Percentiles rank a stretch among this genome's conserved stretches.
Conservation (phyloP, 2,888 invertebrate species). For the Theretra japonica region DNA sequence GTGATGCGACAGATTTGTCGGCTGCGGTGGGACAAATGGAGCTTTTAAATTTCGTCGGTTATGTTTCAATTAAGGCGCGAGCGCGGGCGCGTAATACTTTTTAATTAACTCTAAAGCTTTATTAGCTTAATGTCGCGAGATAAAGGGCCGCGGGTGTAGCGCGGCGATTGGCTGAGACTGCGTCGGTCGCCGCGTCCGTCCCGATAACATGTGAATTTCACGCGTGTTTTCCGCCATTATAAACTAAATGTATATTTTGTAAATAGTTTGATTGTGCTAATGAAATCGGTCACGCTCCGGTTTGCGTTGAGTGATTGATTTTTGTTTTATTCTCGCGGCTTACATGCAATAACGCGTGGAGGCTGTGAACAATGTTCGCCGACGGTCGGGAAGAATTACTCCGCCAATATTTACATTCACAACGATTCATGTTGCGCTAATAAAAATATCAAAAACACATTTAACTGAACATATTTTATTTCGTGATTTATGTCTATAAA, state of each 20-base stretch:
- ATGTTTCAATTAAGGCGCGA: slow-evolving; percentile 76
- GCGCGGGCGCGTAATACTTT: slow-evolving; percentile 67
- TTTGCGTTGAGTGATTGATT: slow-evolving; percentile 65
- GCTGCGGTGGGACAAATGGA: slow-evolving; percentile 52
- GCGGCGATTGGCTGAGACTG: slow-evolving; percentile 25
- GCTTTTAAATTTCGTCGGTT: slow-evolving; percentile 72
- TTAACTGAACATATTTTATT: too few species aligned
- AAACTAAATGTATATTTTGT: slow-evolving; percentile 80
- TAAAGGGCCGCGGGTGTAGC: slow-evolving; percentile 51
- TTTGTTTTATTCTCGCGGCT: slow-evolving; percentile 56
- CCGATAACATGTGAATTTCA: slow-evolving; percentile 79
- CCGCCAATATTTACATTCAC: neutral
- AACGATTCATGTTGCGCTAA: neutral
- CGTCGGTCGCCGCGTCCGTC: slow-evolving; percentile 41
- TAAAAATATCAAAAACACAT: neutral
- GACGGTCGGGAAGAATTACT: neutral
- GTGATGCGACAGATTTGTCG: slow-evolving; percentile 65
- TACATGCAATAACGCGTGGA: slow-evolving; percentile 42
- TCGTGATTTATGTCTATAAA: too few species aligned
- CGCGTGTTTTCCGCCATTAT: slow-evolving; percentile 78
- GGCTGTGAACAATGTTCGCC: slow-evolving; percentile 12
- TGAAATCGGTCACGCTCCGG: slow-evolving; percentile 71
- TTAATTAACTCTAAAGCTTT: slow-evolving; percentile 85
- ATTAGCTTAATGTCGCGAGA: slow-evolving; percentile 79
- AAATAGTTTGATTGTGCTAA: slow-evolving; percentile 82